A percentile compares a stretch with the other conserved stretches of the same genome.
Conservation (phyloP, 1,140 invertebrate genomes). For the Anoplophora glabripennis region DNA sequence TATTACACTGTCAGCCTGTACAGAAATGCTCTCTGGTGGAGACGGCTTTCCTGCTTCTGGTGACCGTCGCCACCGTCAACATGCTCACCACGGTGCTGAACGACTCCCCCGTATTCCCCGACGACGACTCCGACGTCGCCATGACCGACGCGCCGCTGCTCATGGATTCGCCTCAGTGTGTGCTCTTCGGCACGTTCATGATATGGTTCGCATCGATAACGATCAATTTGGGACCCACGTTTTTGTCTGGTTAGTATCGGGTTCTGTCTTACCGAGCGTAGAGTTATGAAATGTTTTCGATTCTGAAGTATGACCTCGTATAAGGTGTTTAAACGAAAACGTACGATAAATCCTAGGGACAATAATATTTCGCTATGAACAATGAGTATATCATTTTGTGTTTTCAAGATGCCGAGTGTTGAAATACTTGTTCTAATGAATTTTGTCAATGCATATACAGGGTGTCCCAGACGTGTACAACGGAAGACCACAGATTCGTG, state of each 20-base stretch:
- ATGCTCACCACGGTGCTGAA: slow-evolving; percentile 87
- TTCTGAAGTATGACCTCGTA: too few species aligned
- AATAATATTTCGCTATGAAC: too few species aligned
- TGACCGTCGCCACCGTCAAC: slow-evolving; percentile 87
- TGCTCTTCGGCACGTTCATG: slow-evolving; percentile 88
- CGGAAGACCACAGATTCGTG: too few species aligned
- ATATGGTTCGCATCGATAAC: slow-evolving; percentile 90
- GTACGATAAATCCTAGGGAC: too few species aligned
- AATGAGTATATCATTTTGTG: too few species aligned
- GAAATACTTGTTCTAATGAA: too few species aligned
- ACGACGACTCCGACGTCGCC: slow-evolving; percentile 66
- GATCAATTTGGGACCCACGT: slow-evolving; percentile 88
- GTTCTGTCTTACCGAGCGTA: neutral
- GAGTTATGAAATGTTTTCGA: neutral
- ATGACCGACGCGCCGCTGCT: slow-evolving; percentile 48
- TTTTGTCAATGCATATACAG: too few species aligned
- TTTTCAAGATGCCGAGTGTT: too few species aligned
- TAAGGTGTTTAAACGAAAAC: too few species aligned
- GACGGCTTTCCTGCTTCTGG: slow-evolving; percentile 81
- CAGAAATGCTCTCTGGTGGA: slow-evolving; percentile 87
- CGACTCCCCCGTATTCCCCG: slow-evolving; percentile 83
- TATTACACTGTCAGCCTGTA: slow-evolving; percentile 78
- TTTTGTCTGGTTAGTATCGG: slow-evolving; percentile 60
- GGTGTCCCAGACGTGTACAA: too few species aligned
- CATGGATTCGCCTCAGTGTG: slow-evolving; percentile 64